Percentiles rank a stretch among this genome's conserved stretches.
Evolutionary conservation across 2,888 invertebrate species (phyloP).

Genomic region (Caenorhabditis panamensis): DNA sequence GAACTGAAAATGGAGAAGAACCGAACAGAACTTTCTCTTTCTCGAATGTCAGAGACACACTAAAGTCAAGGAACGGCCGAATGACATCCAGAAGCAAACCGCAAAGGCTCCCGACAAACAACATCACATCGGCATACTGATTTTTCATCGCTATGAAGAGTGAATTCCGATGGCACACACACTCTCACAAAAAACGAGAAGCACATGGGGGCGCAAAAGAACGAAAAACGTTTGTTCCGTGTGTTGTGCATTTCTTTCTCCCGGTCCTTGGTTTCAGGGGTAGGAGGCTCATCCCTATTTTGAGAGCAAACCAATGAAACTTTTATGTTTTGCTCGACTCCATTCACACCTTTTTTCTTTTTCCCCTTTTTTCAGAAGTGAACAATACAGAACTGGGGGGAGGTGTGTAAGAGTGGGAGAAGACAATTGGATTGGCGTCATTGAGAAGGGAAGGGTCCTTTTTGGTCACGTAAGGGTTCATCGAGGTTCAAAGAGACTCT

Average conservation of each 20-base stretch:
- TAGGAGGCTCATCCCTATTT: conserved; percentile 45
- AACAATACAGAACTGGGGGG: not conserved
- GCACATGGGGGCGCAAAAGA: conserved; percentile 46
- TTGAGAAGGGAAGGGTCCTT: not conserved
- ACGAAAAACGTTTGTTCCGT: conserved; percentile 51
- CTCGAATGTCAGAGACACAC: not conserved
- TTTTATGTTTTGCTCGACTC: conserved; percentile 36
- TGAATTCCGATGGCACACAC: conserved; percentile 21
- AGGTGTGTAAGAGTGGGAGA: no score
- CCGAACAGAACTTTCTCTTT: no score
- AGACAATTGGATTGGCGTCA: not conserved
- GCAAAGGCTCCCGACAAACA: conserved; percentile 37
- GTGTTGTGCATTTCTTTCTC: conserved; percentile 39
- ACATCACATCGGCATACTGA: conserved; percentile 41
- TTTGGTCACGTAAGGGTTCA: not conserved
- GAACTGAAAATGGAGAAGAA: no score
- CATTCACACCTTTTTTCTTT: conserved; percentile 34
- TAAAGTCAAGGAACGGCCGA: conserved; percentile 6
- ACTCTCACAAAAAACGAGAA: conserved; percentile 19
- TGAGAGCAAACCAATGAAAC: conserved; percentile 53
- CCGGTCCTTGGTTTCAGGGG: conserved; percentile 11
- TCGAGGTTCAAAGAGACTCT: not conserved
- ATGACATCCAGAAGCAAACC: not conserved
- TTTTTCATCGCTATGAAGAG: conserved; percentile 54
- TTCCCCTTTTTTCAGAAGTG: no score